phyloP scores from a whole-genome alignment of 2,797 vertebrate species.

The Gambusia yucatana region DNA sequence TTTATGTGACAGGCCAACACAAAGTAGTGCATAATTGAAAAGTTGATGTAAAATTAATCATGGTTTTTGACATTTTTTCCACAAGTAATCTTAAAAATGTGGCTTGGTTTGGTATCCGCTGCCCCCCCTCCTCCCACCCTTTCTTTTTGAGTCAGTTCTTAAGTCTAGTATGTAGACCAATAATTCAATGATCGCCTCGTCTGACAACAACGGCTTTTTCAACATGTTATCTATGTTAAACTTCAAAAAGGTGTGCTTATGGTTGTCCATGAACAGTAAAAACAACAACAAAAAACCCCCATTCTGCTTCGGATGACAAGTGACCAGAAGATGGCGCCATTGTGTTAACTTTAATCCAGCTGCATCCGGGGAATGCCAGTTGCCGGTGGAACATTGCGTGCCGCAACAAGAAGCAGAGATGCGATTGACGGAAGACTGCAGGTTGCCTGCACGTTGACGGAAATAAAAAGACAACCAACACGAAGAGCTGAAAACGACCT shows the following conservation, averaged over 20 bases:
- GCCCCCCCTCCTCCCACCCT: too few relatives aligned
- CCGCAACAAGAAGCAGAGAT: slow-evolving; percentile 20
- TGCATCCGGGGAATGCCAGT: slow-evolving; percentile 11
- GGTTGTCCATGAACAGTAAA: neutral
- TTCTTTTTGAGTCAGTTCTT: too few relatives aligned
- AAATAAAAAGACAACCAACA: neutral
- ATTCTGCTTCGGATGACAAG: neutral
- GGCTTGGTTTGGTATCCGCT: too few relatives aligned
- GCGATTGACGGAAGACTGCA: neutral
- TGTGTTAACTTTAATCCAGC: neutral
- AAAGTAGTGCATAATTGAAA: too few relatives aligned
- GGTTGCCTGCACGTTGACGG: neutral
- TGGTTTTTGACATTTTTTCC: too few relatives aligned
- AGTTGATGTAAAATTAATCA: too few relatives aligned
- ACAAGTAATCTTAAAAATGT: too few relatives aligned
- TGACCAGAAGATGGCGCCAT: slow-evolving; percentile 32
- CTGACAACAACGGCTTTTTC: neutral
- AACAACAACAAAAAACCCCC: too few relatives aligned
- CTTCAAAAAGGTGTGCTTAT: neutral
- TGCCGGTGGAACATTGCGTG: slow-evolving; percentile 33
- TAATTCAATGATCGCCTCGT: neutral
- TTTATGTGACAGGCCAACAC: too few relatives aligned
- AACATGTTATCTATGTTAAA: neutral
- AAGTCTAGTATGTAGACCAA: neutral
- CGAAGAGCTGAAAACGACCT: neutral